These are phyloP conservation scores for Amphiprion percula DNA, from an alignment of 2,113 vertebrate genomes.

Conservation along the genomic window DNA sequence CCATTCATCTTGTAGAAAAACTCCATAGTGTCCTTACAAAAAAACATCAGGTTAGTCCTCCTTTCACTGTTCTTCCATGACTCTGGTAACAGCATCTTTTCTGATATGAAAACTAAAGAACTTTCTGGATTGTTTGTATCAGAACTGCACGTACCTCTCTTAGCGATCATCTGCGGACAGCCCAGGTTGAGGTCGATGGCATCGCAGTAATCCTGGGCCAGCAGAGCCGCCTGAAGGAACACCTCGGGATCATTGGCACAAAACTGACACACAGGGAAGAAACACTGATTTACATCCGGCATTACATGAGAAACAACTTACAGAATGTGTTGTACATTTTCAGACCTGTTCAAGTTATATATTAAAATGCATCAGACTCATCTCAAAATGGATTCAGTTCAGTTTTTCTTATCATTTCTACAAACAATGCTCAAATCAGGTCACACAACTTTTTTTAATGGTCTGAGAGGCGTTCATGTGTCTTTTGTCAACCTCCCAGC, in stretches of 20 bases:
- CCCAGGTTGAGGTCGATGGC: slow-evolving; percentile 97
- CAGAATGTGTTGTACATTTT: too few species aligned
- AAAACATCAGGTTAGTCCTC: neutral
- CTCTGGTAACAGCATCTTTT: neutral
- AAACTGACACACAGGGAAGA: slow-evolving; percentile 84
- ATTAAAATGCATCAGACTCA: too few species aligned
- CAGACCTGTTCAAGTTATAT: too few species aligned
- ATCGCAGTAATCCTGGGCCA: slow-evolving; percentile 95
- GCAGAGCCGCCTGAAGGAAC: slow-evolving; percentile 92
- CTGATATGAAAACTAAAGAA: neutral
- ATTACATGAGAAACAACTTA: too few species aligned
- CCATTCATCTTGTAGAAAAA: slow-evolving; percentile 97
- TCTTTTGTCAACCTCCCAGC: too few species aligned
- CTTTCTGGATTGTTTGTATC: too few species aligned
- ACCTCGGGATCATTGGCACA: slow-evolving; percentile 98
- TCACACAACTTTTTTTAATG: too few species aligned
- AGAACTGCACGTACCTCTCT: slow-evolving; percentile 86
- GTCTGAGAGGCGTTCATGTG: too few species aligned
- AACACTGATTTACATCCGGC: neutral
- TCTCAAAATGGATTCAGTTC: too few species aligned
- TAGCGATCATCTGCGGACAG: slow-evolving; percentile 98
- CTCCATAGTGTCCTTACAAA: slow-evolving; percentile 92
- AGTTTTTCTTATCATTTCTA: too few species aligned
- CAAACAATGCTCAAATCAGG: too few species aligned
- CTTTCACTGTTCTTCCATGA: too few species aligned